These are phyloP conservation scores for Idaea straminata DNA, from an alignment of 2,888 invertebrate species.

Conservation along the genomic window DNA sequence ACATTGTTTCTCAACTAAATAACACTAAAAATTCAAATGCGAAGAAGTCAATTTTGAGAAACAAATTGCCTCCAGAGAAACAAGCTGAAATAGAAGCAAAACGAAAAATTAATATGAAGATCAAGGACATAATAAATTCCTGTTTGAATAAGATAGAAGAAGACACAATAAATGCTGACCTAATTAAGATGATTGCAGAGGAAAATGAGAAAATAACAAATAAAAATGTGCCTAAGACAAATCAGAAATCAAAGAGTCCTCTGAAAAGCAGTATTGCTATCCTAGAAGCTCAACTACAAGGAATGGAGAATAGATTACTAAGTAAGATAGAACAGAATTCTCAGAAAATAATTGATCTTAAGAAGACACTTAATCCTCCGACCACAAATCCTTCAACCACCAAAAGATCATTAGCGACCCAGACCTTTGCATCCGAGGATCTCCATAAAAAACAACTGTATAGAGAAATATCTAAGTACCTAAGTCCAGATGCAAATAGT, in stretches of 20 bases:
- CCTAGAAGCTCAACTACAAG: conserved; percentile 58
- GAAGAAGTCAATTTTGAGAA: conserved; percentile 30
- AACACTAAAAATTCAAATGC: conserved; percentile 8
- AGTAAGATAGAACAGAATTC: conserved; percentile 66
- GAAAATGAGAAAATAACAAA: conserved; percentile 14
- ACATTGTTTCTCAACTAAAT: conserved; percentile 2
- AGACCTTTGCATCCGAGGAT: conserved; percentile 46
- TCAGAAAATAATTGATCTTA: conserved; percentile 53
- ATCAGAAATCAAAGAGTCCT: conserved; percentile 6
- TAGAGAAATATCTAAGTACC: conserved; percentile 62
- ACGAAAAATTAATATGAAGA: conserved; percentile 66
- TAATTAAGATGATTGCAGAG: conserved; percentile 20
- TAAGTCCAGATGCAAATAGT: conserved; percentile 56
- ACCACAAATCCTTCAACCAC: conserved; percentile 16
- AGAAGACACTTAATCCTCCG: conserved; percentile 33
- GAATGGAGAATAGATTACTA: conserved; percentile 59
- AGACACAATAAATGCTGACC: conserved; percentile 15
- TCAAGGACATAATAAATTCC: conserved; percentile 61
- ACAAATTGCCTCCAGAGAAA: conserved; percentile 56
- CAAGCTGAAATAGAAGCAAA: conserved; percentile 63
- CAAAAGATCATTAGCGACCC: conserved; percentile 39
- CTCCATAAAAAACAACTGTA: conserved; percentile 56
- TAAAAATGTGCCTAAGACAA: conserved; percentile 8
- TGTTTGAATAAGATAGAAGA: conserved; percentile 54
- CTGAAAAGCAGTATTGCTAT: conserved; percentile 41